Percentiles rank a stretch among this genome's conserved stretches.
Conservation (phyloP, 2,113 vertebrate genomes). For the Megaceryle torquata region DNA sequence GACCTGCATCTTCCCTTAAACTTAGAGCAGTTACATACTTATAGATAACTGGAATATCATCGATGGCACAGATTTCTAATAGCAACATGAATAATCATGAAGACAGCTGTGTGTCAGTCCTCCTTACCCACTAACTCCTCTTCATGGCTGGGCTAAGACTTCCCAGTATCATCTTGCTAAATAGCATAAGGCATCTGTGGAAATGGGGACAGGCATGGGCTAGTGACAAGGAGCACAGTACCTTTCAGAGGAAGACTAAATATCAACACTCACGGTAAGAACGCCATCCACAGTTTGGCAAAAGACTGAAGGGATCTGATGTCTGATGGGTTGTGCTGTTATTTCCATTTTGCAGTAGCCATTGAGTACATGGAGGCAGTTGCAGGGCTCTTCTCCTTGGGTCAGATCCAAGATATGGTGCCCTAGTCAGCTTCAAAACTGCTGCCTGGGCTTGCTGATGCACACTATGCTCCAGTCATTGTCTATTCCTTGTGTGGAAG, state of each 20-base stretch:
- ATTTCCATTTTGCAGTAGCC: neutral
- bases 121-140: neutral
- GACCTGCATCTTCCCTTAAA: neutral
- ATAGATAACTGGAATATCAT: neutral
- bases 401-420: neutral
- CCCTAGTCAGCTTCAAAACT: accelerated
- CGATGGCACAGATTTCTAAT: neutral
- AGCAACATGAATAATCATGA: neutral
- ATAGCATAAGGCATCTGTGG: neutral
- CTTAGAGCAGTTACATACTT: neutral
- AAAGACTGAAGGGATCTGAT: neutral
- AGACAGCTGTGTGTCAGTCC: neutral
- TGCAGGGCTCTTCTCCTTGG: neutral
- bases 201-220: neutral
- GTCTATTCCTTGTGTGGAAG: neutral
- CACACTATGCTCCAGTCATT: neutral
- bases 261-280: neutral
- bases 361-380: neutral
- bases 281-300: neutral
- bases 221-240: neutral
- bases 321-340: neutral
- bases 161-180: neutral
- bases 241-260: neutral
- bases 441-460: neutral
- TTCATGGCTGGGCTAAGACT: neutral